phyloP scores from a whole-genome alignment of 2,888 invertebrate species.

The Brassicogethes aeneus region DNA sequence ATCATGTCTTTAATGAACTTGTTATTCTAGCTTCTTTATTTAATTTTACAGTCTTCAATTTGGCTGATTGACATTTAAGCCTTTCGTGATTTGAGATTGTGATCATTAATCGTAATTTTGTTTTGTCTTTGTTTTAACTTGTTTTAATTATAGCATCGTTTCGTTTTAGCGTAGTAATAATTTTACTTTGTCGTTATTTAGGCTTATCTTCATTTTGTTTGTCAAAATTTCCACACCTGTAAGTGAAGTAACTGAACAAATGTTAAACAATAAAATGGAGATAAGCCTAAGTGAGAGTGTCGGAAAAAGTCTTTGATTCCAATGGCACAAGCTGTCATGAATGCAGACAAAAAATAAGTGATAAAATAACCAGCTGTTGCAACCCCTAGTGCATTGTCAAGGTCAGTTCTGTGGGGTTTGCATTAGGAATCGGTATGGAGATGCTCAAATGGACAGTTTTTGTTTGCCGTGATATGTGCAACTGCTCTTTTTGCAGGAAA shows the following conservation, averaged over 20 bases:
- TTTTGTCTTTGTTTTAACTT: too few relatives aligned
- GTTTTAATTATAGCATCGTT: too few relatives aligned
- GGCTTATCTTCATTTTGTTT: too few relatives aligned
- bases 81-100: too few relatives aligned
- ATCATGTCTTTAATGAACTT: too few relatives aligned
- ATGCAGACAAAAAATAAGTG: slow-evolving; percentile 51
- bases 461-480: slow-evolving; percentile 49
- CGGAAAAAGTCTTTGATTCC: slow-evolving; percentile 14
- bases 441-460: slow-evolving; percentile 48
- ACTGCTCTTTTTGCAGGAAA: slow-evolving; percentile 50
- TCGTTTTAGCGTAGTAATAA: too few relatives aligned
- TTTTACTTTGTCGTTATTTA: too few relatives aligned
- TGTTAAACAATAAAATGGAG: slow-evolving; percentile 32
- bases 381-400: slow-evolving; percentile 43
- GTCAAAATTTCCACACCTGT: too few relatives aligned
- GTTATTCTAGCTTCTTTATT: too few relatives aligned
- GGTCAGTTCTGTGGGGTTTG: slow-evolving; percentile 54
- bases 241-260: slow-evolving; percentile 36
- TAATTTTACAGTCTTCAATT: too few relatives aligned
- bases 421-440: slow-evolving; percentile 49
- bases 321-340: slow-evolving; percentile 49
- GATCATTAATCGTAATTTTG: too few relatives aligned
- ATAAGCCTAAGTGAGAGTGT: slow-evolving; percentile 22
- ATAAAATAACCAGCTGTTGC: slow-evolving; percentile 50
- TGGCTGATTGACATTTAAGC: too few relatives aligned